Conservation (phyloP, 2,888 invertebrate genomes). For the Drosophila mimetica region DNA sequence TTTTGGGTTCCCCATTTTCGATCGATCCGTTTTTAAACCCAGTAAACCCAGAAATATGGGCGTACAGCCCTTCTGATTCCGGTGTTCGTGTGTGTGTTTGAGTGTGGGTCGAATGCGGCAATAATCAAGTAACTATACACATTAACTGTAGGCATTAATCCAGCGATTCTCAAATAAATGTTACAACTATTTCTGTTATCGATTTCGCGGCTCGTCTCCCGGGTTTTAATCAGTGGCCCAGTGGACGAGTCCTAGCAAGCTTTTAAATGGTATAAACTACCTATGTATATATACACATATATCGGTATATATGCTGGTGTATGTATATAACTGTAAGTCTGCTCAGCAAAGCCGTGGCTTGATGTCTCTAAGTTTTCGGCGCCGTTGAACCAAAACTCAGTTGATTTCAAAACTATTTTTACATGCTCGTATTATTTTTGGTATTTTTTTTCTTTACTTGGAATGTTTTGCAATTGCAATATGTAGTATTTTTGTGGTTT, state of each 20-base stretch:
- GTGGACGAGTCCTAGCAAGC: conserved; percentile 38
- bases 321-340: conserved; percentile 54
- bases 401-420: conserved; percentile 43
- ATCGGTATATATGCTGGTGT: conserved; percentile 34
- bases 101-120: conserved; percentile 54
- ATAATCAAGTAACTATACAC: conserved; percentile 73
- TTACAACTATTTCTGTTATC: conserved; percentile 54
- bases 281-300: conserved; percentile 31
- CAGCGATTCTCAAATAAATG: conserved; percentile 69
- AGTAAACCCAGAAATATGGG: conserved; percentile 47
- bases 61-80: conserved; percentile 3
- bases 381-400: conserved; percentile 38
- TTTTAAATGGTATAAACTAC: conserved; percentile 40
- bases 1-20: conserved; percentile 25
- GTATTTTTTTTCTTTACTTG: conserved; percentile 32
- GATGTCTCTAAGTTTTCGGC: conserved; percentile 36
- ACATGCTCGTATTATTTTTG: conserved; percentile 30
- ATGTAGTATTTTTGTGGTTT: conserved; percentile 30
- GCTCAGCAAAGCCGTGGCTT: conserved; percentile 36
- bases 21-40: conserved; percentile 33
- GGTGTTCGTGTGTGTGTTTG: conserved; percentile 5
- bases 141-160: conserved; percentile 72
- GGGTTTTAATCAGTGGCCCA: conserved; percentile 16
- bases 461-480: conserved; percentile 41
- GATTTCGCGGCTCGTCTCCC: conserved; percentile 22